Evolutionary conservation across 2,888 invertebrate genomes (phyloP), one percentile per base, ranked within the genome.

Genomic region (Caenorhabditis sp.): DNA sequence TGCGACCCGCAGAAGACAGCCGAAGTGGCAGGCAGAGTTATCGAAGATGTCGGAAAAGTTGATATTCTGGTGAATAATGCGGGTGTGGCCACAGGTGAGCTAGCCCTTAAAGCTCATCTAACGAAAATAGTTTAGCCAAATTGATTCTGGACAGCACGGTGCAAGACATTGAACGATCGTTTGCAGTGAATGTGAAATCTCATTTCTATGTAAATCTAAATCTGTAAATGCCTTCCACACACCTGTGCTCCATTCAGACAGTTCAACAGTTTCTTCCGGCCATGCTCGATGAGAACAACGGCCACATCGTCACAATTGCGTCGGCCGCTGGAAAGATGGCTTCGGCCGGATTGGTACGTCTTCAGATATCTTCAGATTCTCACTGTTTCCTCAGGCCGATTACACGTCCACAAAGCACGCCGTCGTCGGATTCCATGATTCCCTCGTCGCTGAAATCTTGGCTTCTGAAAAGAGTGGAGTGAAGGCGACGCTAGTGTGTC

Each of bases 381-480:
- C n/a, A n/a, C n/a, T n/a, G n/a, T n/a, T n/a, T n/a, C n/a, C n/a
- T n/a, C 48, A 78, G 78, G 88, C 89, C n/a, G 96, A 97, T 90
- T 97, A 98, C 90, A 95, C 95, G 89, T 92, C 96, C 1, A 95
- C 95, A 39, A 98, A 98, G 91, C 94, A 93, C 86, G 97, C 95
- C 0, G 96, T 95, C 8, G 93, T 95, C 73, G 97, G 96, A 0
- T 95, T 96, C 89, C 95, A 95, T 85, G 96, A 97, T 89, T 94
- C 95, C 79, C 91, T 97, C 0, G 92, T 93, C 79, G 93, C 93
- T 2, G 76, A 76, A 53, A 58, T 76, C 2, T 9, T 22, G n/a
- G 35, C 17, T 0, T 45, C 92, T 93, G 4, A 95, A 95, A 81
- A 82, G 35, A 45, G 45, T 22, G 93, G 93, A 26, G 93, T 97